Evolutionary conservation across 2,888 invertebrate genomes (phyloP).

Genomic region (Hydrotaea diabolus): DNA sequence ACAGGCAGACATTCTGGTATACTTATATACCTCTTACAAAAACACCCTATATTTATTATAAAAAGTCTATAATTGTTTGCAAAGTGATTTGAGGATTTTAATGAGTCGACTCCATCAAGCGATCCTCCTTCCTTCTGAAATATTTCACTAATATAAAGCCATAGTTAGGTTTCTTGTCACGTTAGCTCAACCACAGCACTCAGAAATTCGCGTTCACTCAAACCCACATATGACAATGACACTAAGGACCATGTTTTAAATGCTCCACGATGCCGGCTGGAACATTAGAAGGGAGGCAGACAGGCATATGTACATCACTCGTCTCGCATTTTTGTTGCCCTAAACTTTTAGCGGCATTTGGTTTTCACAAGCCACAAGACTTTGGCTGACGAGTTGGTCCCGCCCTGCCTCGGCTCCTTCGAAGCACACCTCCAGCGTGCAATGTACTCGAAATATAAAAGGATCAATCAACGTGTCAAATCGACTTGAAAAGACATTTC

Average conservation of each 20-base stretch:
- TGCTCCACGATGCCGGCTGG: background rate
- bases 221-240: background rate
- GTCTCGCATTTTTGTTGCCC: background rate
- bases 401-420: conserved; percentile 18
- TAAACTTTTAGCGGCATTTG: conserved; percentile 52
- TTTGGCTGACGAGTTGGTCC: conserved; percentile 35
- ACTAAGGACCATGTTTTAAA: too few species aligned
- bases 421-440: background rate
- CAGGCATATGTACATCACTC: background rate
- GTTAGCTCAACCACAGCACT: background rate
- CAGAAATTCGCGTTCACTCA: background rate
- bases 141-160: too few species aligned
- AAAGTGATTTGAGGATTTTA: too few species aligned
- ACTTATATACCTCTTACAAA: too few species aligned
- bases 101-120: too few species aligned
- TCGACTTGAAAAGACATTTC: conserved; percentile 71
- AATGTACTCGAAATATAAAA: conserved; percentile 59
- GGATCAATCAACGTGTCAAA: conserved; percentile 76
- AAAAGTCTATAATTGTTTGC: too few species aligned
- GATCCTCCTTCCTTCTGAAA: too few species aligned
- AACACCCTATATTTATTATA: too few species aligned
- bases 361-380: conserved; percentile 44
- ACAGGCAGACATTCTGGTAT: too few species aligned
- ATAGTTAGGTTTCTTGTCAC: background rate
- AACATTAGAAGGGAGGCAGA: background rate